Percentiles rank a stretch among this genome's conserved stretches.
Conservation (phyloP, 2,797 vertebrate genomes). For the Scolopax bukidnonensis region DNA sequence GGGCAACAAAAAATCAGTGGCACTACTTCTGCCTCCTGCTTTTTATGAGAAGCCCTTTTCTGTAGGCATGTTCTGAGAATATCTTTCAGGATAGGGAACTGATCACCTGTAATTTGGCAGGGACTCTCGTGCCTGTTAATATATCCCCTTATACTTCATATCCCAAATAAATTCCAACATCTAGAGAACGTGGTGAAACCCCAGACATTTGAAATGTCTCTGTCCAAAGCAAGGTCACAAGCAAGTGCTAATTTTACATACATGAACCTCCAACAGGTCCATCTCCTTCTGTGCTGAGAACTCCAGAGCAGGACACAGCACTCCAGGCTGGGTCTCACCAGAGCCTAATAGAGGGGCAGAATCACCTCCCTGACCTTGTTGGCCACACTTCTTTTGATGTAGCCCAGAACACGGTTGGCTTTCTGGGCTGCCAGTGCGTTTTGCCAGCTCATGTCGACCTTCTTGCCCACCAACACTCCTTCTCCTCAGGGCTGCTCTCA, state of each 20-base stretch:
- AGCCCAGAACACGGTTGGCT: no score
- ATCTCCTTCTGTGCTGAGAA: no score
- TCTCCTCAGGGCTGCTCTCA: no score
- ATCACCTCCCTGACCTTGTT: no score
- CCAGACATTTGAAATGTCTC: neutral
- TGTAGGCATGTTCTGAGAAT: neutral
- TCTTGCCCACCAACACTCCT: no score
- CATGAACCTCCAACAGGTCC: no score
- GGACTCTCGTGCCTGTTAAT: neutral
- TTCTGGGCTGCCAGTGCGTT: no score
- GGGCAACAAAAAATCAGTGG: neutral
- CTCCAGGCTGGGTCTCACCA: no score
- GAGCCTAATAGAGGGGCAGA: no score
- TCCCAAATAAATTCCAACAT: neutral
- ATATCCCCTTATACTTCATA: neutral
- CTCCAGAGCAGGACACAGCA: no score
- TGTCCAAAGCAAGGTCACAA: neutral
- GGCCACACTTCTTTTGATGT: no score
- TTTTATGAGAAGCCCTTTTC: neutral
- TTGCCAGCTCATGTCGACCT: no score
- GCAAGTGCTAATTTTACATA: fast-evolving
- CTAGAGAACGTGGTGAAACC: neutral
- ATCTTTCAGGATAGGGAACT: neutral
- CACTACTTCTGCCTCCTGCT: neutral
- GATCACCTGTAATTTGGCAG: neutral